Evolutionary conservation across 2,888 invertebrate species (phyloP), one percentile per base, ranked within the genome.

Genomic region (Drosophila hamatofila): DNA sequence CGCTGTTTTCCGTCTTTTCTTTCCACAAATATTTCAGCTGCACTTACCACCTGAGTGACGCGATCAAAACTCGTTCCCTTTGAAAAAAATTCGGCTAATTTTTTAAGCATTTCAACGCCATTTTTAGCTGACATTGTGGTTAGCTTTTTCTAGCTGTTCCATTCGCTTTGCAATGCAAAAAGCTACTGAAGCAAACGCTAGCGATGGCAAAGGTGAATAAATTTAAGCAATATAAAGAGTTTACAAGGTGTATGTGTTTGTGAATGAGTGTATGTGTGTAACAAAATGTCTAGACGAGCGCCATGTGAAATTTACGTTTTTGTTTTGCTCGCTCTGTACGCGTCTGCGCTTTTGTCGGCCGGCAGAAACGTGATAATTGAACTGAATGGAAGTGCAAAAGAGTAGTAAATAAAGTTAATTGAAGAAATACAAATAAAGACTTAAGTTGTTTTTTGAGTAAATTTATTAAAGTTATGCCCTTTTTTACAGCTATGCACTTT

Each of bases 1-100:
- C 72, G 39, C 68, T 39, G 39, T 3, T 58, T 66, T 59, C 23
- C 46, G 1, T 12, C 11, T 27, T 59, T 59, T 51, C 35, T 30
- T 33, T 44, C 0, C 33, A 18, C 33, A 21, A 25, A 25, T 59
- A 44, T 55, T 67, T 49, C 18, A 21, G 8, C 12, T 48, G 18
- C 27, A 57, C 88, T 92, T 82, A 94, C 94, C 80, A 93, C 93
- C 78, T 92, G 91, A 63, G 94, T 81, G 27, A 93, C 92, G 46
- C 90, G 90, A 42, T 93, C 94, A 72, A 93, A 94, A 27, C 92
- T 91, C 7, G 91, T 91, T 0, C 88, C 72, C 41, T 92, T 92
- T 1, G 86, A 49, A 1, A 92, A 68, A 65, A 59, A 89, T 9
- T 93, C 91, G 2, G 93, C 80, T 9, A 94, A n/a, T 39, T 81